phyloP scores from a whole-genome alignment of 2,797 vertebrate genomes.

The Pantherophis alleghaniensis region DNA sequence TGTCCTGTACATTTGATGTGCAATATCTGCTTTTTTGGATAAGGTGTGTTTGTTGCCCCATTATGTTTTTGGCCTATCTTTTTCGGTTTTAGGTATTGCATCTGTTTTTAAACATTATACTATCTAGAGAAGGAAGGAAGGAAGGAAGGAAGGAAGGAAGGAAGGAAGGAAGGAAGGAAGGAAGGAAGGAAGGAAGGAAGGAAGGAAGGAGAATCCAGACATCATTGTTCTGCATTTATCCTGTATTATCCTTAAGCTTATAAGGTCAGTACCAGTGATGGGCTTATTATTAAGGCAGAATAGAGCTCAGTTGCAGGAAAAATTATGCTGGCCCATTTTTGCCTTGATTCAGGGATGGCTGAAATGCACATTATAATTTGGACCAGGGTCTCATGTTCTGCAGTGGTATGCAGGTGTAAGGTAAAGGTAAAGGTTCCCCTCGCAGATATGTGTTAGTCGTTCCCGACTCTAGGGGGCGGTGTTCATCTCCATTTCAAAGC shows the following conservation, averaged over 20 bases:
- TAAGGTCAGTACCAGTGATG: background rate
- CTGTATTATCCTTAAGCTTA: background rate
- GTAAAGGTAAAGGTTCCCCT: no score
- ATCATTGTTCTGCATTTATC: background rate
- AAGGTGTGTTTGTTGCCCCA: background rate
- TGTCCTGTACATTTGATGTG: background rate
- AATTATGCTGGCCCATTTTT: background rate
- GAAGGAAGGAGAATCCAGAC: background rate
- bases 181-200: background rate
- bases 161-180: background rate
- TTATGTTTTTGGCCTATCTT: background rate
- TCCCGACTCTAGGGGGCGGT: no score
- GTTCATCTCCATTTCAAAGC: no score
- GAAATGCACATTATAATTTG: background rate
- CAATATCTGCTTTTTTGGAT: background rate
- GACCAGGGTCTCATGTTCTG: rapidly evolving
- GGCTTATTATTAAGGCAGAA: background rate
- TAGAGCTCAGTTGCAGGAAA: background rate
- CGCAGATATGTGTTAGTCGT: no score
- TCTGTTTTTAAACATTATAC: background rate
- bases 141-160: background rate
- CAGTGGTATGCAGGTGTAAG: background rate
- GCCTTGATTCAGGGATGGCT: background rate
- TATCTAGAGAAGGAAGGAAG: background rate
- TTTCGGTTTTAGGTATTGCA: background rate